Evolutionary conservation across 2,113 vertebrate genomes (phyloP).

Genomic region (chimpanzee (Pan troglodytes)): DNA sequence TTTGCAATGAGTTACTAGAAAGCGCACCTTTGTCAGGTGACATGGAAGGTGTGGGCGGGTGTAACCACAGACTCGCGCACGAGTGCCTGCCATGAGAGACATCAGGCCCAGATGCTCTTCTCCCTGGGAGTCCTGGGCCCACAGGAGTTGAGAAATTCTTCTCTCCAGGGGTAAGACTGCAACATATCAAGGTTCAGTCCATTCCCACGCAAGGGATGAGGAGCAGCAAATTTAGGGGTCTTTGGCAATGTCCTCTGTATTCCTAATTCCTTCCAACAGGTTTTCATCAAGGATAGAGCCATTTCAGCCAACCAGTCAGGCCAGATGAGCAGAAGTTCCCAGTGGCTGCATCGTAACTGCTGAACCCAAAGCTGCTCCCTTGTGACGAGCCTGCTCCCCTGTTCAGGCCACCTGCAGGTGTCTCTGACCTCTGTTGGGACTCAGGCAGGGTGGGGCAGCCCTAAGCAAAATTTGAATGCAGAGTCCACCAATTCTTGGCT

Average conservation of each 20-base stretch:
- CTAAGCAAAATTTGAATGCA: too few species aligned
- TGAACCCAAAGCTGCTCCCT: not conserved
- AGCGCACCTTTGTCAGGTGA: not conserved
- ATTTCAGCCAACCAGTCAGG: conserved; percentile 8
- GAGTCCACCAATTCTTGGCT: too few species aligned
- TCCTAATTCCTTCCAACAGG: conserved; percentile 56
- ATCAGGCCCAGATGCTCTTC: accelerated
- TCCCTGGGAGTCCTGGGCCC: not conserved
- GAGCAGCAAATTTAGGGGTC: conserved; percentile 43
- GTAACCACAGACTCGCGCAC: not conserved
- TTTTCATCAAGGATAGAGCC: conserved; percentile 65
- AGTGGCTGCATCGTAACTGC: conserved; percentile 19
- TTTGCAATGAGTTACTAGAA: conserved; percentile 24
- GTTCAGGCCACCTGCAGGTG: not conserved
- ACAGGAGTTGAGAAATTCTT: conserved; percentile 5
- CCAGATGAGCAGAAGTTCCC: conserved; percentile 25
- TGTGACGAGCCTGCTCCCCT: accelerated
- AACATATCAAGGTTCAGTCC: conserved; percentile 23
- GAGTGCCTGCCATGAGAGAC: accelerated
- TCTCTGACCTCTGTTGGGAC: not conserved
- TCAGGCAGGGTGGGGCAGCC: not conserved
- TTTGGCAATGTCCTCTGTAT: conserved; percentile 55
- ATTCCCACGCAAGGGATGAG: conserved; percentile 51
- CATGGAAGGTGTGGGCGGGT: not conserved
- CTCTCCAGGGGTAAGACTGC: conserved; percentile 19